These are phyloP conservation scores for Aphaenogaster rudis DNA, from an alignment of 1,140 invertebrate species.

Conservation along the genomic window DNA sequence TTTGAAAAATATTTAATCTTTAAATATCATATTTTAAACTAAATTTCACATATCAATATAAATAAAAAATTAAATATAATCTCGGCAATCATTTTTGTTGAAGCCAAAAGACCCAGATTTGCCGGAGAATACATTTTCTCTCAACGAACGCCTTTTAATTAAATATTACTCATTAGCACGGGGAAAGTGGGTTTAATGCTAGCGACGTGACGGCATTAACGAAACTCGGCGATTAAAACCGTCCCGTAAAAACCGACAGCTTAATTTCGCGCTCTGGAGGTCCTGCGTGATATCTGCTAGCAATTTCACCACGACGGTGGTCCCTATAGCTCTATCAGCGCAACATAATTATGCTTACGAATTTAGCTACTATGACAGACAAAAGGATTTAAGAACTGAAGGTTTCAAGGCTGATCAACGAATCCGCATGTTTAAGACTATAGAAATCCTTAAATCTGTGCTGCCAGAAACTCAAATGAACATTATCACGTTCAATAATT, in stretches of 20 bases:
- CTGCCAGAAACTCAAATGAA: background rate
- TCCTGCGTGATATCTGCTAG: slow-evolving; percentile 33
- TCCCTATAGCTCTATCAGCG: slow-evolving; percentile 39
- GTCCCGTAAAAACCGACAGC: slow-evolving; percentile 62
- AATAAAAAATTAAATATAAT: background rate
- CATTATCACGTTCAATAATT: background rate
- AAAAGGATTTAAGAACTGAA: slow-evolving; percentile 22
- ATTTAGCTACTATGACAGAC: slow-evolving; percentile 36
- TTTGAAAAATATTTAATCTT: background rate
- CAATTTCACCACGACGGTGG: slow-evolving; percentile 35
- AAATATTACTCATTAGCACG: slow-evolving; percentile 58
- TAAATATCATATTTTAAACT: background rate
- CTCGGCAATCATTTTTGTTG: slow-evolving; percentile 1
- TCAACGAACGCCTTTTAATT: slow-evolving; percentile 49
- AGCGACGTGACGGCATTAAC: slow-evolving; percentile 60
- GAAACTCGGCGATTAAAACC: slow-evolving; percentile 57
- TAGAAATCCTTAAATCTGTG: slow-evolving; percentile 3
- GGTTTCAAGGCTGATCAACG: slow-evolving; percentile 24
- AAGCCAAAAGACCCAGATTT: slow-evolving; percentile 12
- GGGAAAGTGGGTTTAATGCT: slow-evolving; percentile 52
- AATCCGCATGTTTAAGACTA: background rate
- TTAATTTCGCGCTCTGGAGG: slow-evolving; percentile 53
- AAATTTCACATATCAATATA: background rate
- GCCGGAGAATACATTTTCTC: background rate
- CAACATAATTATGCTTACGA: slow-evolving; percentile 44